Base-by-base conservation (phyloP, 2,797 vertebrate species). In the Poeciliopsis presidionis region DNA sequence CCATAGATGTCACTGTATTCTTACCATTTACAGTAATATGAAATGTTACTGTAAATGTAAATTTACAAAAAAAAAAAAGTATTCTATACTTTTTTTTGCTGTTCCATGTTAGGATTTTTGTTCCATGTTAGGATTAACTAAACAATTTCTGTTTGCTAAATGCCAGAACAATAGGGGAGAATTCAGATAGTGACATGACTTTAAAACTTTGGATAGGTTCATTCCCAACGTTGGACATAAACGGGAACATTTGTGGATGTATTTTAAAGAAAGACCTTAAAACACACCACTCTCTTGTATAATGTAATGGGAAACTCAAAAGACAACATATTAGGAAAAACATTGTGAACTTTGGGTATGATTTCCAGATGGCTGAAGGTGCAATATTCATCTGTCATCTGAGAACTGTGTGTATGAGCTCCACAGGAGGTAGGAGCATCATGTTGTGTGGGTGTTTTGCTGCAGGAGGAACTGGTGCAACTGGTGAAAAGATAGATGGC, bases 401-500 rank as follows among this genome's bases (percentile, higher is more conserved):
- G 51, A 53, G 39, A 43, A 69, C 22, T 41, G 39, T 70, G 43
- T 46, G 67, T 41, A 12, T 25, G 4, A 39, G 39, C 36, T 3
- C 41, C 30, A 36, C 33, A 22, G 33, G 61, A 28, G 39, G 39
- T 43, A 13, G 65, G n/a, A 71, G 25, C 41, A 28, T 28, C 41
- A 14, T 71, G 41, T 25, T 45, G 22, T 70, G 67, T 70, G 41
- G 41, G 41, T 16, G 41, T 46, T 46, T 71, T 46, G 41, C 41
- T 70, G 67, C 43, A 45, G 67, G 12, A 70, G n/a, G n/a, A 70
- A 70, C 43, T 45, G 67, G 22, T 70, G 41, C 67, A n/a, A 16
- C 25, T 46, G 51, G 51, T 53, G 6, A 46, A 7, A 71, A 30
- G 3, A 45, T 28, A 67, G 63, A 22, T 39, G 63, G 18, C 36